Evolutionary conservation across 2,888 invertebrate species (phyloP).

Genomic region (Nephrotoma flavescens): DNA sequence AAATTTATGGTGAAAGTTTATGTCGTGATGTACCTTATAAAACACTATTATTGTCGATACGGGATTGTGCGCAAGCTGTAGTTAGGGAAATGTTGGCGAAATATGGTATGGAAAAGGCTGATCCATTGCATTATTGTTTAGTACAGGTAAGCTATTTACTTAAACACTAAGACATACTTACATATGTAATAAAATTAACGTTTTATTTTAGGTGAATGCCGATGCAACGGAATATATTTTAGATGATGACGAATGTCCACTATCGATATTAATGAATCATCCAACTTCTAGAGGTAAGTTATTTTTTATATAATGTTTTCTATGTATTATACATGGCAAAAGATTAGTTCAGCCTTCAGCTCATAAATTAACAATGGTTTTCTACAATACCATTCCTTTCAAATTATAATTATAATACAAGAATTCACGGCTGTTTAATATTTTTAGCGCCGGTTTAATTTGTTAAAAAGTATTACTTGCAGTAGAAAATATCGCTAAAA

Average conservation of each 20-base stretch:
- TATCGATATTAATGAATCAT: slow-evolving; percentile 86
- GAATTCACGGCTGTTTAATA: too few relatives aligned
- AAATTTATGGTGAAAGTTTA: slow-evolving; percentile 93
- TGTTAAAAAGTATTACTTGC: too few relatives aligned
- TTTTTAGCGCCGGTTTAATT: too few relatives aligned
- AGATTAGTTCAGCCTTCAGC: background rate
- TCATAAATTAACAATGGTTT: background rate
- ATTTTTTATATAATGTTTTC: background rate
- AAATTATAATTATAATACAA: too few relatives aligned
- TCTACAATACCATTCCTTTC: too few relatives aligned
- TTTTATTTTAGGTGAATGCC: slow-evolving; percentile 39
- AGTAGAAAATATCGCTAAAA: too few relatives aligned
- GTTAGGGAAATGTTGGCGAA: slow-evolving; percentile 94
- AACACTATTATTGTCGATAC: slow-evolving; percentile 82
- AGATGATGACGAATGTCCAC: slow-evolving; percentile 94
- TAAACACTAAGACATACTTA: background rate
- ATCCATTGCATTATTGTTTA: slow-evolving; percentile 83
- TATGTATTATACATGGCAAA: background rate
- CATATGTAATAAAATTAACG: background rate
- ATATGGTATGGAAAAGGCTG: slow-evolving; percentile 83
- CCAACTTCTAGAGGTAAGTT: slow-evolving; percentile 70
- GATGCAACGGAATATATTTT: slow-evolving; percentile 76
- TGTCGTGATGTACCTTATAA: slow-evolving; percentile 97
- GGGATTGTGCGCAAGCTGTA: slow-evolving; percentile 84
- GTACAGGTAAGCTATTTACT: slow-evolving; percentile 58